Base-by-base conservation (phyloP, 2,888 invertebrate species). In the Cataglyphis altisquamis region DNA sequence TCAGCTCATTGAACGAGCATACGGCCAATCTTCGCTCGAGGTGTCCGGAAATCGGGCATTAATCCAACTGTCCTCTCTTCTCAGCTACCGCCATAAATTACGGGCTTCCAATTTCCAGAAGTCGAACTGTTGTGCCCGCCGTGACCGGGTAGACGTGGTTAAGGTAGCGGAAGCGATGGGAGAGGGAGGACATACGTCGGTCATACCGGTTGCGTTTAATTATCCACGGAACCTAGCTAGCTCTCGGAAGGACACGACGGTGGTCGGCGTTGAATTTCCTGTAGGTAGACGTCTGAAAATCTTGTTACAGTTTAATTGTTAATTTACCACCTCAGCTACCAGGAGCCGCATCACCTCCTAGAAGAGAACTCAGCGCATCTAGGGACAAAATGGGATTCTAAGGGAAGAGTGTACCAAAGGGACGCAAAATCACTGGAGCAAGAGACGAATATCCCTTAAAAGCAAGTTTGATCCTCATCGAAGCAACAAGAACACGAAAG, bases 31-130 rank as follows among this genome's bases (percentile, higher is more conserved):
- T 32, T 21, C 39, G 25, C 67, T 55, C 9, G 10, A 45, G 15
- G 3, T 66, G 39, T 60, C 70, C 55, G 63, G 77, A 80, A 84
- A 83, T 82, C 66, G 82, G 82, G 78, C 89, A 90, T 91, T 91
- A 91, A 91, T 90, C 85, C 88, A 84, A 88, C 90, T 87, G 85
- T 88, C 85, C 83, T 60, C 70, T 25, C 67, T 89, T 85, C 85
- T 86, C 81, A 78, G 84, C 84, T 84, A 84, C 87, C 89, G 83
- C 90, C 91, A 92, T 93, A 93, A 93, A 93, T 93, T 93, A 93
- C 91, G 77, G 88, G 92, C 91, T 93, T 93, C 92, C 92, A 93
- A 93, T 93, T 93, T 93, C 92, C 91, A 89, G 86, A 84, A 89
- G 83, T 81, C 83, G 84, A 57, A 82, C 86, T 80, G 89, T 85